Evolutionary conservation across 2,888 invertebrate genomes (phyloP), one percentile per base, ranked within the genome.

Genomic region (Acleris emargana): DNA sequence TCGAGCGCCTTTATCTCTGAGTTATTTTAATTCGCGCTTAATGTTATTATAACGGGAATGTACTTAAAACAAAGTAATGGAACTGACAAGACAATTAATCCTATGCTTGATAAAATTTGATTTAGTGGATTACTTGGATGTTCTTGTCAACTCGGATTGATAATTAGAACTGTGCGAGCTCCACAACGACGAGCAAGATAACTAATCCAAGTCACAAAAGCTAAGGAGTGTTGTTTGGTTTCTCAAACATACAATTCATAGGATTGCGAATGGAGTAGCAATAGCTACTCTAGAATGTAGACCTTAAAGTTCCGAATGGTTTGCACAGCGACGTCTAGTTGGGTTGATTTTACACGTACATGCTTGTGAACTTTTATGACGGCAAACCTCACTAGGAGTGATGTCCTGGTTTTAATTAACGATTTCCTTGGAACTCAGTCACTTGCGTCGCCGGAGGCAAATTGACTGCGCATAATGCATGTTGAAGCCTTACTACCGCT

Each of bases 321-420:
- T 54, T 50, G 25, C 13, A 38, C 13, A 38, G 38, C 13, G 47
- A 45, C 54, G 9, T n/a, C 60, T 70, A 51, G 63, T 69, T 64
- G 69, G 69, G 72, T 69, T 76, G 72, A 74, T 73, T 69, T 73
- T 72, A 76, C 73, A 72, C 69, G 74, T 74, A 78, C 76, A 76
- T 72, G 72, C 74, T 72, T 71, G 75, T 76, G 74, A 84, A 86
- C 81, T 85, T 86, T 86, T 86, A 85, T 81, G 82, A 79, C 81
- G 79, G 81, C 76, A 78, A 81, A 83, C 82, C 82, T 83, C 79
- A 64, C 78, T 83, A 81, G 78, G 77, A 81, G 79, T 78, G 79
- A 76, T 76, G 76, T 79, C 76, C 79, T 77, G 78, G 78, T 82
- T 83, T 87, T 87, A 87, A 86, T 87, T 85, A 86, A 83, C 78